Evolutionary conservation across 2,797 vertebrate species (phyloP), one percentile per base, ranked within the genome.

Genomic region (Decapterus maruadsi): DNA sequence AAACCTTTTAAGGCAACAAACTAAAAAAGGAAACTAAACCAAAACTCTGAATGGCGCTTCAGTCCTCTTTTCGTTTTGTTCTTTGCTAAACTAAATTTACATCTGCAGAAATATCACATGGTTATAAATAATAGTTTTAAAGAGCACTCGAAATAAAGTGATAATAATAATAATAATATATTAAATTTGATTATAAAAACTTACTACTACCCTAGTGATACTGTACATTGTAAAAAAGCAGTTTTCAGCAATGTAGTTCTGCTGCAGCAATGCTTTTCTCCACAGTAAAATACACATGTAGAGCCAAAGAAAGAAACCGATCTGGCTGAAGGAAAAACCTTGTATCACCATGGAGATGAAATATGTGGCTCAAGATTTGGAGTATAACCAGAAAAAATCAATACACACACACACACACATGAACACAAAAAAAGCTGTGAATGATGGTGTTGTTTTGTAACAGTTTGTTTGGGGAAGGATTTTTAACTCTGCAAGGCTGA

Each of bases 111-210:
- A 89, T 83, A 88, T 93, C 92, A 92, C 87, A 82, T 89, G 90
- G 86, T 92, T 95, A 96, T 96, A 96, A 97, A 96, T 96, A 95
- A 97, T 75, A 80, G 62, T 67, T 94, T 93, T 88, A 89, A 95
- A 94, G 94, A 94, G 86, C 94, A 94, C 93, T 94, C 91, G 1
- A 87, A 89, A 84, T 77, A 92, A 97, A 95, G 95, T 57, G 54
- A 63, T 80, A 77, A 55, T 69, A 57, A 63, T 80, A 77, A 78
- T 80, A 86, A 90, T 84, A 86, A 97, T 97, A 97, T 97, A 97
- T 97, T 97, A 97, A 96, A 96, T 96, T 96, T 96, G 93, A 95
- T 96, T 94, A 95, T 96, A 96, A 97, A 96, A 97, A 96, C 91
- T 81, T 80, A 83, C 79, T 78, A 67, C 94, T 84, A 93, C 88